A percentile compares a stretch with the other conserved stretches of the same genome.
Evolutionary conservation across 2,113 vertebrate genomes (phyloP).

Genomic region (Riparia riparia): DNA sequence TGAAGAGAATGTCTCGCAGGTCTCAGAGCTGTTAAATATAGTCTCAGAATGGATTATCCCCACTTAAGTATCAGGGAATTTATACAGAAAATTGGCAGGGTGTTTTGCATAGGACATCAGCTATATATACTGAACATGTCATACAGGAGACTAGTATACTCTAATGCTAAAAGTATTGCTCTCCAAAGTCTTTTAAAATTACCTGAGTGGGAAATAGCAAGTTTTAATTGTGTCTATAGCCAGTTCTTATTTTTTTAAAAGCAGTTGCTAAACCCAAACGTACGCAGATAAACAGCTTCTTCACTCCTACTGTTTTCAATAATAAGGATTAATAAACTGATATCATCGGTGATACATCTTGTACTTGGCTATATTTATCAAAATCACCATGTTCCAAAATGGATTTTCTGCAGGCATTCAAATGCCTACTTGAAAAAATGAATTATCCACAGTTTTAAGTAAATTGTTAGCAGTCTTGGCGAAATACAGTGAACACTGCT

Average conservation of each 20-base stretch:
- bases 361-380: constrained; percentile 36
- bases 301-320: neutral
- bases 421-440: neutral
- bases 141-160: neutral
- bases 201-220: neutral
- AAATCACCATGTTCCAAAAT: constrained; percentile 25
- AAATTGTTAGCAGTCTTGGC: neutral
- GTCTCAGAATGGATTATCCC: neutral
- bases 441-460: constrained; percentile 3
- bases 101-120: neutral
- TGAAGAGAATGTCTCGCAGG: neutral
- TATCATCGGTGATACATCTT: constrained; percentile 42
- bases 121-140: neutral
- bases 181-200: neutral
- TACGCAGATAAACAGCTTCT: constrained; percentile 7
- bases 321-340: constrained; percentile 48
- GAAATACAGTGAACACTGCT: neutral
- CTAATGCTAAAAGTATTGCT: constrained; percentile 9
- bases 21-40: neutral
- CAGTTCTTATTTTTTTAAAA: neutral
- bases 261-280: neutral
- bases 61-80: neutral
- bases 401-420: constrained; percentile 30
- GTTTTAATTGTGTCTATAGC: neutral
- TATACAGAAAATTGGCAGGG: neutral